These are phyloP conservation scores for Pseudopleuronectes americanus DNA, from an alignment of 2,797 vertebrate genomes.

Conservation along the genomic window DNA sequence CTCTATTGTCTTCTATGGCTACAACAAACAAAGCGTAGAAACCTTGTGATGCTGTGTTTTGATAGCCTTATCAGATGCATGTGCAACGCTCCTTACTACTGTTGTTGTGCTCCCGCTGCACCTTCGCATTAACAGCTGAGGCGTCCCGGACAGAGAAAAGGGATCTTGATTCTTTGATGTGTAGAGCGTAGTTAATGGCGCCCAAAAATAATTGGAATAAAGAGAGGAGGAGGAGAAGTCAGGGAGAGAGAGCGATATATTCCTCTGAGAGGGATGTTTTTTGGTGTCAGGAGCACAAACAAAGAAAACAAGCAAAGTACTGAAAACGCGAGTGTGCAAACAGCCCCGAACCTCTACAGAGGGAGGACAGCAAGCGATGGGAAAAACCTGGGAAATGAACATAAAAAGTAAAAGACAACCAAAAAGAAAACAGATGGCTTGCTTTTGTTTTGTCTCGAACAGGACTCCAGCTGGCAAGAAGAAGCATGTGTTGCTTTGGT, in stretches of 20 bases:
- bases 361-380: neutral
- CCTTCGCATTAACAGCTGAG: constrained; percentile 15
- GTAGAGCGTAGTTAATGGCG: constrained; percentile 31
- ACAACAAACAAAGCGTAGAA: constrained; percentile 33
- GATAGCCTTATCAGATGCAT: constrained; percentile 33
- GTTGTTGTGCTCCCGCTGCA: constrained; percentile 14
- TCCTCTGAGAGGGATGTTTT: constrained; percentile 21
- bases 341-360: constrained; percentile 18
- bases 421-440: neutral
- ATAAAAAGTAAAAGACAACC: constrained; percentile 22
- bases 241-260: neutral
- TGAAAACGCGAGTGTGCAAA: neutral
- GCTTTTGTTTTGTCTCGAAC: constrained; percentile 22
- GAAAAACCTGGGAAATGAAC: constrained; percentile 14
- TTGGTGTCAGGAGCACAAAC: constrained; percentile 11
- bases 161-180: constrained; percentile 48
- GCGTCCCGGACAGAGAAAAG: constrained; percentile 49
- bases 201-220: constrained; percentile 17
- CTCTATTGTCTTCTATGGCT: constrained; percentile 31
- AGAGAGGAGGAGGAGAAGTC: constrained; percentile 15
- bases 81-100: constrained; percentile 5
- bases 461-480: constrained; percentile 33
- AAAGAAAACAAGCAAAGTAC: constrained; percentile 24
- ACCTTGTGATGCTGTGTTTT: constrained; percentile 19
- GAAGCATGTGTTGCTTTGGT: constrained; percentile 6